Base-by-base conservation (phyloP, 2,888 invertebrate species). In the Parnassius glacialis region DNA sequence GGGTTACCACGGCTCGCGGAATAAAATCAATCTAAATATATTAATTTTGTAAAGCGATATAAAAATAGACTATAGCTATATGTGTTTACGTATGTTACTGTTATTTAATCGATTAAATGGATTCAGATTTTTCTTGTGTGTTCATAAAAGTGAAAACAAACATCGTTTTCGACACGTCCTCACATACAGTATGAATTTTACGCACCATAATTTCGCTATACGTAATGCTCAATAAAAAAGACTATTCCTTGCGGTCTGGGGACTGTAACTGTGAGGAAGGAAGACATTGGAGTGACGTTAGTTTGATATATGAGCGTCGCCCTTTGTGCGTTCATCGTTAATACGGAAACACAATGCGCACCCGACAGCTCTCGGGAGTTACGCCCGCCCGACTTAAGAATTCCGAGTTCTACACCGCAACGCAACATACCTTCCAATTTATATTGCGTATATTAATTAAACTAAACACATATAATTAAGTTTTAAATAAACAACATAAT, bases 271-370 rank as follows among this genome's bases (percentile, higher is more conserved):
- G 68, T 80, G 80, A 87, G 90, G 90, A 90, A 89, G 90, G 89
- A 90, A 90, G 90, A 89, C 89, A 84, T 87, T 83, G 83, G 83
- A 85, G 84, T 88, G 90, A 90, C 90, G 88, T 88, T 87, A 87
- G 89, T 90, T 88, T 91, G 90, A 91, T 90, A 88, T 90, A 91
- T 80, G 90, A 88, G 80, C 84, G 76, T 73, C 77, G 79, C 78
- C 90, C 85, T 88, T 90, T 90, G 90, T 90, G 85, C 81, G 84
- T 81, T 79, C 78, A 80, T 84, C 88, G 88, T 87, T 89, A 90
- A 87, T 89, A 84, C 83, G 75, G 70, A 80, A 76, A 73, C 81
- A 89, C 90, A 90, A 90, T 88, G 88, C 81, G 70, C 74, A 64
- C 72, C 76, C 80, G 84, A 81, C 85, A 83, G 84, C 78, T 76